Conservation (phyloP, 2,888 invertebrate species). For the Hetaerina titia region DNA sequence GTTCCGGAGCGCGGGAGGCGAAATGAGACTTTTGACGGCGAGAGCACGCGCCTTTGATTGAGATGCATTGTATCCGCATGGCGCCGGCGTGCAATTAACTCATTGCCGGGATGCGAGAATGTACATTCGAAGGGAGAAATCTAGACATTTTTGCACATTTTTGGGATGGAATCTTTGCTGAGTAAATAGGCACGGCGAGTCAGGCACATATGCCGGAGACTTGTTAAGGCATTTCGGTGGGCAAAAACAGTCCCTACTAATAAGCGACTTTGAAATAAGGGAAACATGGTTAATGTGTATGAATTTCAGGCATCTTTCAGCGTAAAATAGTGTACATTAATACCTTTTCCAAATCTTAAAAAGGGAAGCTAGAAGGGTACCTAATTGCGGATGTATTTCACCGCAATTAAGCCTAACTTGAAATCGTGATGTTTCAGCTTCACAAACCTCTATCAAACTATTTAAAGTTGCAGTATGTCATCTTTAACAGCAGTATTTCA, state of each 20-base stretch:
- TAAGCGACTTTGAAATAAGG: background rate
- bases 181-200: background rate
- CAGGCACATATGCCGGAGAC: background rate
- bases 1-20: background rate
- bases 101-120: background rate
- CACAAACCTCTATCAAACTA: too few relatives aligned
- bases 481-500: too few relatives aligned
- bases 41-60: background rate
- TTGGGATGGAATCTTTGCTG: background rate
- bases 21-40: background rate
- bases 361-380: background rate
- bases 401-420: too few relatives aligned
- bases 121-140: background rate
- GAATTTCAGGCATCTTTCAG: background rate
- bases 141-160: background rate
- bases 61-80: background rate
- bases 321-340: background rate
- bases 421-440: too few relatives aligned
- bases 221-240: background rate
- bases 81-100: conserved; percentile 9
- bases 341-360: background rate
- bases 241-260: background rate
- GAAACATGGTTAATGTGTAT: background rate
- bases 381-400: too few relatives aligned
- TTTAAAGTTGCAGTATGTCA: too few relatives aligned